Evolutionary conservation across 1,140 invertebrate genomes (phyloP).

Genomic region (Dendroctonus ponderosae): DNA sequence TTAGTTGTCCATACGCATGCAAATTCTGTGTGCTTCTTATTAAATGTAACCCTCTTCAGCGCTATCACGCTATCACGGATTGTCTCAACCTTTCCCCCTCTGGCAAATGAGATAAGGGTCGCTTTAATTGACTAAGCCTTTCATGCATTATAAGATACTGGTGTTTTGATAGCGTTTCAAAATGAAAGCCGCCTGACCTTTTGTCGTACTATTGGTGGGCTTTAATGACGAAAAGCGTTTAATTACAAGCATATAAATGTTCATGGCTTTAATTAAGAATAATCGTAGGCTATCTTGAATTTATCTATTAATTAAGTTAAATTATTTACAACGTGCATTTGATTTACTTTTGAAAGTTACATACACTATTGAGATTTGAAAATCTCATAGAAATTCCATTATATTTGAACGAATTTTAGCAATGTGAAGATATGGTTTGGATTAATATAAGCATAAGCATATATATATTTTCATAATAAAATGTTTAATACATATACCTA

Average conservation of each 20-base stretch:
- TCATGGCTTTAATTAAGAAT: constrained; percentile 19
- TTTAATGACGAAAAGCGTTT: constrained; percentile 27
- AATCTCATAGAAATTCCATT: too few relatives aligned
- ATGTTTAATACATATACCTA: too few relatives aligned
- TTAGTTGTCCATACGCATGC: too few relatives aligned
- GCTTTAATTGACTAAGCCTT: constrained; percentile 27
- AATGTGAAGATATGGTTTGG: too few relatives aligned
- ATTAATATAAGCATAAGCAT: too few relatives aligned
- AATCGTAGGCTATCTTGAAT: neutral
- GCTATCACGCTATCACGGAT: constrained; percentile 9
- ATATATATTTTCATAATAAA: too few relatives aligned
- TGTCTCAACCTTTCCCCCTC: constrained; percentile 4
- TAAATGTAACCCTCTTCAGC: neutral
- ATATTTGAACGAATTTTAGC: too few relatives aligned
- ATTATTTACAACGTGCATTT: too few relatives aligned
- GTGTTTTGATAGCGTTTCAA: constrained; percentile 28
- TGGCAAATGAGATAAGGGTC: constrained; percentile 28
- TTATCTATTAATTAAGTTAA: too few relatives aligned
- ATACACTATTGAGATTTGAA: too few relatives aligned
- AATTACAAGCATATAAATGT: constrained; percentile 19
- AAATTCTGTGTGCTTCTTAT: neutral
- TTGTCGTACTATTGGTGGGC: constrained; percentile 18
- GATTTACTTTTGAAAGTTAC: too few relatives aligned
- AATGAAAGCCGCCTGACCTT: constrained; percentile 24
- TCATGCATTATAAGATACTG: constrained; percentile 25